These are phyloP conservation scores for Monochamus alternatus DNA, from an alignment of 2,888 invertebrate species.

Conservation along the genomic window DNA sequence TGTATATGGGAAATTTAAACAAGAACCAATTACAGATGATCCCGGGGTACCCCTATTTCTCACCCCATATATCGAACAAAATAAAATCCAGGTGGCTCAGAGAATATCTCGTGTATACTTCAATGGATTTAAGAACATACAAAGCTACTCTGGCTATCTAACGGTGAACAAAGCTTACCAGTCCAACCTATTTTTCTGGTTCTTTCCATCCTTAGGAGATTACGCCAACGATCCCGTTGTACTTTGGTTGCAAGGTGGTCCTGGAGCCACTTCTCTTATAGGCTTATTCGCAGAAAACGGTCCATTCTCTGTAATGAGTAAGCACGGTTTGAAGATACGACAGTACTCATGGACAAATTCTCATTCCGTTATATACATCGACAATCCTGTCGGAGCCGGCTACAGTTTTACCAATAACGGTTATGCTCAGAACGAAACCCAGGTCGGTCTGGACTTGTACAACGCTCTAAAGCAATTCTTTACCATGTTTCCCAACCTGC, in stretches of 20 bases:
- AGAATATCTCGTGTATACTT: conserved; percentile 72
- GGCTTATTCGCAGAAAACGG: conserved; percentile 91
- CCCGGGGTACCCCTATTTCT: conserved; percentile 80
- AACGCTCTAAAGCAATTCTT: conserved; percentile 87
- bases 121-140: conserved; percentile 75
- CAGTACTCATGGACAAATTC: conserved; percentile 86
- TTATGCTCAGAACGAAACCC: conserved; percentile 84
- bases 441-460: conserved; percentile 87
- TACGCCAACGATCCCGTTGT: conserved; percentile 79
- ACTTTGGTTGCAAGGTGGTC: conserved; percentile 91
- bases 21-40: conserved; percentile 56
- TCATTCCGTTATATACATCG: conserved; percentile 89
- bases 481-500: conserved; percentile 84
- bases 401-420: conserved; percentile 91
- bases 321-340: conserved; percentile 72
- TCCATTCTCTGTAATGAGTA: conserved; percentile 72
- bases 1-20: conserved; percentile 51
- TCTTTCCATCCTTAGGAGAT: conserved; percentile 82
- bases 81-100: conserved; percentile 80
- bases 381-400: conserved; percentile 91
- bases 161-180: conserved; percentile 85
- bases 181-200: conserved; percentile 94
- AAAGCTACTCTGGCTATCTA: conserved; percentile 86
- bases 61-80: conserved; percentile 82
- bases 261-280: conserved; percentile 85